These are phyloP conservation scores for Adelphocoris suturalis DNA, from an alignment of 2,888 invertebrate species.

Conservation along the genomic window DNA sequence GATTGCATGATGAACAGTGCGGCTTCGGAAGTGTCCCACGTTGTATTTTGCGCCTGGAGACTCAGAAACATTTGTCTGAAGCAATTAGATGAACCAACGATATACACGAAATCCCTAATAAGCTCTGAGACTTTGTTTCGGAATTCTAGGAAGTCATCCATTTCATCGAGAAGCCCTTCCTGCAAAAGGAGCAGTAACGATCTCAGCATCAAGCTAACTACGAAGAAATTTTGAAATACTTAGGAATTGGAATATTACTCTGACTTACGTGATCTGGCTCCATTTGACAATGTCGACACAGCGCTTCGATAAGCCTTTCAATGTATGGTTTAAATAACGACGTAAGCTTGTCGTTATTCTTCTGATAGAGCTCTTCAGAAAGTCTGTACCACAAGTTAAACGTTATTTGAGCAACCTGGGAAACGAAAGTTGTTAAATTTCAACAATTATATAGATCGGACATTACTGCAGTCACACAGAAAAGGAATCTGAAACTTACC, in stretches of 20 bases:
- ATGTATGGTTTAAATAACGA: slow-evolving; percentile 93
- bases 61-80: slow-evolving; percentile 94
- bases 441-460: background rate
- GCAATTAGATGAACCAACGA: slow-evolving; percentile 94
- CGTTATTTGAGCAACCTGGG: slow-evolving; percentile 88
- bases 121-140: slow-evolving; percentile 93
- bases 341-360: slow-evolving; percentile 89
- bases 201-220: background rate
- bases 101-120: slow-evolving; percentile 97
- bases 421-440: slow-evolving; percentile 62
- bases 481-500: slow-evolving; percentile 80
- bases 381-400: slow-evolving; percentile 98
- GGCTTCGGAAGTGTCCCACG: slow-evolving; percentile 97
- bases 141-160: slow-evolving; percentile 91
- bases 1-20: slow-evolving; percentile 96
- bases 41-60: slow-evolving; percentile 85
- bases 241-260: background rate
- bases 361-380: slow-evolving; percentile 95
- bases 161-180: slow-evolving; percentile 90
- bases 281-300: slow-evolving; percentile 96
- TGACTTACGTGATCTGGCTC: slow-evolving; percentile 90
- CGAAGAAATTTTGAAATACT: background rate
- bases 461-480: background rate
- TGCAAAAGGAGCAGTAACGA: slow-evolving; percentile 75
- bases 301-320: slow-evolving; percentile 91